Base-by-base conservation (phyloP, 2,797 vertebrate species). In the Heteromormyrus szaboi region DNA sequence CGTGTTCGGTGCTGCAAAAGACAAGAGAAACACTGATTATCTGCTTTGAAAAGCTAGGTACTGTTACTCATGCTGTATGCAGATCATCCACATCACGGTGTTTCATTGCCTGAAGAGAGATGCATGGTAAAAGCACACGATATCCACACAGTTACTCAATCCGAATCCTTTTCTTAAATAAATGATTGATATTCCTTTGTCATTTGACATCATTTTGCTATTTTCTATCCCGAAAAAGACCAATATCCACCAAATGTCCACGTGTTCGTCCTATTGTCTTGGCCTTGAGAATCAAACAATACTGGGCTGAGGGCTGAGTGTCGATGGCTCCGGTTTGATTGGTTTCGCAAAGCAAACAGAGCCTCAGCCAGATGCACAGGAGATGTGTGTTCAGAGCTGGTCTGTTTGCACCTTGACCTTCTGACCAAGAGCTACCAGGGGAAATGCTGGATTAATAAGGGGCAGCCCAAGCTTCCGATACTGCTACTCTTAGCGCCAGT, bases 1-100 rank as follows among this genome's bases (percentile, higher is more conserved):
- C 89, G 98, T 99, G 95, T 98, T 99, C 95, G 97, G 98, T 90
- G 98, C 98, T 99, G 96, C 93, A 93, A 95, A 90, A 96, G 96
- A 95, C 93, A 94, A 97, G 90, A 94, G 92, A 95, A 72, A 91
- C 92, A 89, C 88, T 92, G 93, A 94, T 95, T 94, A 95, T 22
- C 44, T 22, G 44, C n/a, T 50, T 51, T 4, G 3, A 25, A 48
- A 85, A 51, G 44, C 41, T 12, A 4, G 79, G 19, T 2, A 19
- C 9, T 6, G 2, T 11, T 44, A 22, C 81, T 12, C 81, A 29
- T 46, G 44, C 5, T 50, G 9, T 46, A 84, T 48, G 44, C 46
- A 12, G 44, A 48, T 83, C 79, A 7, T 44, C 37, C 37, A 46
- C 81, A 11, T 51, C 22, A 12, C 5, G n/a, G 9, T 50, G n/a